Evolutionary conservation across 2,888 invertebrate species (phyloP).

Genomic region (Meghimatium bilineatum): DNA sequence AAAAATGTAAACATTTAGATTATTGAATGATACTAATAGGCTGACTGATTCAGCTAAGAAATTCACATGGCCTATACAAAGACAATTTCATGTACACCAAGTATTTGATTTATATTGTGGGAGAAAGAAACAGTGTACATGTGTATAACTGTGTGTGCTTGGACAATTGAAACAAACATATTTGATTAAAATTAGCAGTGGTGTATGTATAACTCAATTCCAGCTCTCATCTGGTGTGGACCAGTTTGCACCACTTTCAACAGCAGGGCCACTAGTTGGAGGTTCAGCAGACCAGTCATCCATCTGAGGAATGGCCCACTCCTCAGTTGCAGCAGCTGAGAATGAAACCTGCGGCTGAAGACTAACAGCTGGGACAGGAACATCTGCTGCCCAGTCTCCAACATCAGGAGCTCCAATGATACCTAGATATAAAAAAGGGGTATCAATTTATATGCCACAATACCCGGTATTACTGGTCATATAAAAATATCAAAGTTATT

Average conservation of each 20-base stretch:
- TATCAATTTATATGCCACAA: too few species aligned
- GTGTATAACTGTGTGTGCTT: background rate
- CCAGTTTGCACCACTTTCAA: constrained; percentile 50
- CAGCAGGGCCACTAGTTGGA: constrained; percentile 56
- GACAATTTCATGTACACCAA: too few species aligned
- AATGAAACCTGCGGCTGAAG: constrained; percentile 35
- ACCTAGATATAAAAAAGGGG: constrained; percentile 16
- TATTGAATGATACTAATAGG: too few species aligned
- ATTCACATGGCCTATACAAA: too few species aligned
- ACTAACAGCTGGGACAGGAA: constrained; percentile 57
- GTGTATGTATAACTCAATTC: constrained; percentile 52
- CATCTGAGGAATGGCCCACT: constrained; percentile 55
- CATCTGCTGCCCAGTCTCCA: constrained; percentile 73
- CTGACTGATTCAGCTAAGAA: too few species aligned
- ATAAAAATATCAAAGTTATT: too few species aligned
- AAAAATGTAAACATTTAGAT: too few species aligned
- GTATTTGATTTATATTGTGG: background rate
- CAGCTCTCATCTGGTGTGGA: constrained; percentile 68
- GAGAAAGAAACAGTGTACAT: background rate
- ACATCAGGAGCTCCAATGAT: constrained; percentile 59
- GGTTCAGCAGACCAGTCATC: constrained; percentile 69
- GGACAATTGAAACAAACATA: background rate
- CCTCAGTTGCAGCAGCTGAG: constrained; percentile 49
- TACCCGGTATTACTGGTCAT: too few species aligned
- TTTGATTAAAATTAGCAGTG: background rate